Evolutionary conservation across 1,140 invertebrate species (phyloP).

Genomic region (Lithobius niger): DNA sequence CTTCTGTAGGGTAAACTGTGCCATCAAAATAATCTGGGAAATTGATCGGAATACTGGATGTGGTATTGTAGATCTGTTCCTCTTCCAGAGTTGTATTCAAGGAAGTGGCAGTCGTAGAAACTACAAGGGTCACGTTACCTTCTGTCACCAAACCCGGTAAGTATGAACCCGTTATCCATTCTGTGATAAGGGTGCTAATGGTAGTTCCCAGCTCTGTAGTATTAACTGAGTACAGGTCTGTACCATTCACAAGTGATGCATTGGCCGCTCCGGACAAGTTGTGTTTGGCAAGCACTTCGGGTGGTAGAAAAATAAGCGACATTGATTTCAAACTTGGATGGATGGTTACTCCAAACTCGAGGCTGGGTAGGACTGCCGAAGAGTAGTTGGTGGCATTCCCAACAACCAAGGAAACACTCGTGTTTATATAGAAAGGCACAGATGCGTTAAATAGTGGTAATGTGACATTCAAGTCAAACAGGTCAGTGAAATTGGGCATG

Average conservation of each 20-base stretch:
- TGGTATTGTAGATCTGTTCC: no score
- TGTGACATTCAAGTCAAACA: neutral
- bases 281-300: neutral
- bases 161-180: no score
- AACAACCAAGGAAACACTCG: neutral
- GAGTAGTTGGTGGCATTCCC: neutral
- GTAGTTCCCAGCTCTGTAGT: neutral
- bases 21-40: no score
- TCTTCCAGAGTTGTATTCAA: neutral
- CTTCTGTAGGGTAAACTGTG: no score
- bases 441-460: neutral
- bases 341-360: neutral
- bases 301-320: neutral
- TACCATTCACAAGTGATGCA: neutral
- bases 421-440: neutral
- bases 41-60: no score
- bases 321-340: slow-evolving; percentile 5
- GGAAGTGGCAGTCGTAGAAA: neutral
- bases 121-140: neutral
- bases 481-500: neutral
- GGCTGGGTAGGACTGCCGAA: neutral
- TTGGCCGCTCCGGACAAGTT: neutral
- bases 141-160: neutral
- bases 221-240: neutral
- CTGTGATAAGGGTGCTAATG: neutral